phyloP scores from a whole-genome alignment of 1,140 invertebrate species.

The Drosophila micromelanica region DNA sequence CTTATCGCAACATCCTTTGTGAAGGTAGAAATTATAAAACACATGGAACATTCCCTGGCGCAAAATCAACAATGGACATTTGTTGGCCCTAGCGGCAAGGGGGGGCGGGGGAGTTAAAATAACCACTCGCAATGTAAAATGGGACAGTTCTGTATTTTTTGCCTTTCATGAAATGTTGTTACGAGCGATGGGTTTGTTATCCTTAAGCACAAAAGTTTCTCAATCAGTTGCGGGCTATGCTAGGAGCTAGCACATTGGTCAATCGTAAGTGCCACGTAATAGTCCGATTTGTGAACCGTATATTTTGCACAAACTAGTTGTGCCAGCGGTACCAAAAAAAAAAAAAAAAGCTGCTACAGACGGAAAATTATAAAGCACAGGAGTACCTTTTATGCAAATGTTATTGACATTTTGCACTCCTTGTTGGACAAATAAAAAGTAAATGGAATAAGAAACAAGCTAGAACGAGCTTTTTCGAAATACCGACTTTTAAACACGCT shows the following conservation, averaged over 20 bases:
- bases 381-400: conserved; percentile 27
- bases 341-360: too few relatives aligned
- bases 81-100: neutral
- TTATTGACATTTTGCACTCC: conserved; percentile 35
- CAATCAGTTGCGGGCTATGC: conserved; percentile 15
- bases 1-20: conserved; percentile 14
- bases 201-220: conserved; percentile 12
- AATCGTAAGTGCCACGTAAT: conserved; percentile 32
- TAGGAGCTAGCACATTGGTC: neutral
- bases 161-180: conserved; percentile 19
- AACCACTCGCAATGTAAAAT: neutral
- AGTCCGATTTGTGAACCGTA: conserved; percentile 27
- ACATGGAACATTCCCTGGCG: conserved; percentile 6
- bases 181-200: conserved; percentile 31
- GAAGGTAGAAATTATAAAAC: conserved; percentile 22
- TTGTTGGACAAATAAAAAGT: neutral
- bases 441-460: neutral
- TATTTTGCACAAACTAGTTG: conserved; percentile 6
- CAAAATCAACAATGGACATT: conserved; percentile 37
- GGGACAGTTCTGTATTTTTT: too few relatives aligned
- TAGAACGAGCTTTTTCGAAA: too few relatives aligned
- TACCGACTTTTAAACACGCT: neutral
- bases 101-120: neutral
- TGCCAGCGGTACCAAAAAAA: conserved; percentile 21
- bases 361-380: conserved; percentile 22